Conservation (phyloP, 2,113 vertebrate species). For the Arothron firmamentum region DNA sequence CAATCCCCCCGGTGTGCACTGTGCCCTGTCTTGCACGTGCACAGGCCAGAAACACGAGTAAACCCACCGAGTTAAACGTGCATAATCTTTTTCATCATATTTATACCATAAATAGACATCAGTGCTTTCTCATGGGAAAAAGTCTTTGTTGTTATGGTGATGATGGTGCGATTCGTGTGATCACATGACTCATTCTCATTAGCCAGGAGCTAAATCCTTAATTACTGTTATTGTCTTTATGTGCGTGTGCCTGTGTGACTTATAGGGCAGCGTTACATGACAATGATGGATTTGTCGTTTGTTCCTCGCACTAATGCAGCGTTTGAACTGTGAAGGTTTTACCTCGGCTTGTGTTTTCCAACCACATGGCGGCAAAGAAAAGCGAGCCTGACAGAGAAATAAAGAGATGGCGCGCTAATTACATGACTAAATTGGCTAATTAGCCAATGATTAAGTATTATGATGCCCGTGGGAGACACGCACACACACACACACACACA, state of each 20-base stretch:
- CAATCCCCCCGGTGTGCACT: too few relatives aligned
- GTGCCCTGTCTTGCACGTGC: too few relatives aligned
- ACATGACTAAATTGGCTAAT: conserved; percentile 64
- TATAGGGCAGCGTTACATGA: neutral
- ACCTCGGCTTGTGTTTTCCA: conserved; percentile 18
- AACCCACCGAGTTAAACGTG: too few relatives aligned
- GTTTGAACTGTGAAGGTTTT: conserved; percentile 13
- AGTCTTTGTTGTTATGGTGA: neutral
- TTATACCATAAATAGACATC: neutral
- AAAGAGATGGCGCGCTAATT: conserved; percentile 58
- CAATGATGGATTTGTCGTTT: conserved; percentile 6
- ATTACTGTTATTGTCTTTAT: neutral
- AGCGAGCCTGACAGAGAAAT: conserved; percentile 37
- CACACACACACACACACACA: conserved; percentile 19
- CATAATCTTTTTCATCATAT: too few relatives aligned
- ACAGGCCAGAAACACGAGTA: neutral
- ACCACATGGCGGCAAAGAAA: conserved; percentile 21
- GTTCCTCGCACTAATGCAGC: neutral
- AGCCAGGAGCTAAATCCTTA: neutral
- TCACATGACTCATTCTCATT: neutral
- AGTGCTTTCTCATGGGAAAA: neutral
- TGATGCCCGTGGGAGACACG: conserved; percentile 45
- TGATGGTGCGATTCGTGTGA: neutral
- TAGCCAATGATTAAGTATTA: conserved; percentile 65
- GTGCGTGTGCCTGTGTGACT: conserved; percentile 9